phyloP scores from a whole-genome alignment of 53 echinoderm and acorn worm genomes.

The Pentamera pediparva region DNA sequence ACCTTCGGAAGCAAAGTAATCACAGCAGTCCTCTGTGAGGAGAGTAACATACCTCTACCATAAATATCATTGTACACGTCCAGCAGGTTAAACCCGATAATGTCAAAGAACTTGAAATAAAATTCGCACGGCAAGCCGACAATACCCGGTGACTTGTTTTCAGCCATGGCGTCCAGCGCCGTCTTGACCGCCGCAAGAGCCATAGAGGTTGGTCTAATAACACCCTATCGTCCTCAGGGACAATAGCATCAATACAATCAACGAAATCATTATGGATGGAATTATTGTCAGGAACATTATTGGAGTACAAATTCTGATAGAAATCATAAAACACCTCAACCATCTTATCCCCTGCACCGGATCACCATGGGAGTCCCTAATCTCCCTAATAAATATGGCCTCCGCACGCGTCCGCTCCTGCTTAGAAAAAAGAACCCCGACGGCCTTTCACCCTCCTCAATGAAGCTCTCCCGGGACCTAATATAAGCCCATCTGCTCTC shows the following conservation, averaged over 20 bases:
- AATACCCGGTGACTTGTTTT: constrained; percentile 5
- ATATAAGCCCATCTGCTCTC: too few relatives aligned
- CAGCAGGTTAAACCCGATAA: not conserved
- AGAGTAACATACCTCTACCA: not conserved
- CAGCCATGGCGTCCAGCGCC: not conserved
- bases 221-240: not conserved
- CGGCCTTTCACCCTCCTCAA: too few relatives aligned
- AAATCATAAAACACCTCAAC: constrained; percentile 4
- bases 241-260: not conserved
- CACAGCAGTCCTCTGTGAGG: constrained; percentile 3
- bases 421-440: too few relatives aligned
- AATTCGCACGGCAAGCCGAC: constrained; percentile 1
- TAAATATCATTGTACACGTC: not conserved
- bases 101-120: constrained; percentile 4
- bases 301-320: constrained; percentile 25
- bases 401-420: too few relatives aligned
- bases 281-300: not conserved
- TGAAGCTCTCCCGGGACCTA: too few relatives aligned
- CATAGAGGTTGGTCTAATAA: not conserved
- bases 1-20: not conserved
- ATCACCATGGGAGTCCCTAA: too few relatives aligned
- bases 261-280: constrained; percentile 22
- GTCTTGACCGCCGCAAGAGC: not conserved
- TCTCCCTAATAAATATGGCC: too few relatives aligned
- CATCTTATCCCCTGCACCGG: too few relatives aligned